phyloP scores from a whole-genome alignment of 2,113 vertebrate genomes.

The Asarcornis scutulata region DNA sequence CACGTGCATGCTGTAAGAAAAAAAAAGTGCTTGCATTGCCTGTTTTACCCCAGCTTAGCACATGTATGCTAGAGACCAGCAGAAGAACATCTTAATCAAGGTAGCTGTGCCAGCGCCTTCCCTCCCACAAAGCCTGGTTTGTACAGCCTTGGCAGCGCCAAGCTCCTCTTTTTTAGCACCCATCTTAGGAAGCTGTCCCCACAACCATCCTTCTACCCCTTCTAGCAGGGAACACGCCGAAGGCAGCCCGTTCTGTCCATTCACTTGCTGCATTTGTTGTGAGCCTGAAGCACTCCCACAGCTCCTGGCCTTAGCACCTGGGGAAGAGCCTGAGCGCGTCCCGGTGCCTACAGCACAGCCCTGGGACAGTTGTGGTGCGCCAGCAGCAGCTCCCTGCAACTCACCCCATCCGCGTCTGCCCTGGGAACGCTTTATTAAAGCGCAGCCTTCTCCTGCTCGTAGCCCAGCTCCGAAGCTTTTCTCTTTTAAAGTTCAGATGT shows the following conservation, averaged over 20 bases:
- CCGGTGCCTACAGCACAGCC: not conserved
- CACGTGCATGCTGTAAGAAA: too few species aligned
- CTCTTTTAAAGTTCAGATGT: accelerated
- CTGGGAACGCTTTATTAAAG: accelerated
- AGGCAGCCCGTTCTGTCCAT: not conserved
- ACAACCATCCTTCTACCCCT: not conserved
- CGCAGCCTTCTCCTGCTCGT: accelerated
- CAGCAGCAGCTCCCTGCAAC: not conserved
- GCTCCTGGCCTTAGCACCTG: not conserved
- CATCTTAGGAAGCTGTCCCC: not conserved
- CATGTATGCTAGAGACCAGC: accelerated
- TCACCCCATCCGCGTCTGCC: accelerated
- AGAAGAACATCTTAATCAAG: not conserved
- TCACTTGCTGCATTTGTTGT: not conserved
- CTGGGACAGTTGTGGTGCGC: accelerated
- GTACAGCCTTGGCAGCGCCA: not conserved
- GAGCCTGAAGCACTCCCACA: not conserved
- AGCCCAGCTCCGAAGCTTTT: not conserved
- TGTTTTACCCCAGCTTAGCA: not conserved
- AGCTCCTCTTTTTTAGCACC: not conserved
- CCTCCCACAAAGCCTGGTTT: not conserved
- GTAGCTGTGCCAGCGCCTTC: accelerated
- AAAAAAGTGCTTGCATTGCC: not conserved
- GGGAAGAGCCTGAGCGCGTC: not conserved
- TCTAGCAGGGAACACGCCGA: not conserved